Evolutionary conservation across 2,113 vertebrate genomes (phyloP).

Genomic region (Sturnus vulgaris): DNA sequence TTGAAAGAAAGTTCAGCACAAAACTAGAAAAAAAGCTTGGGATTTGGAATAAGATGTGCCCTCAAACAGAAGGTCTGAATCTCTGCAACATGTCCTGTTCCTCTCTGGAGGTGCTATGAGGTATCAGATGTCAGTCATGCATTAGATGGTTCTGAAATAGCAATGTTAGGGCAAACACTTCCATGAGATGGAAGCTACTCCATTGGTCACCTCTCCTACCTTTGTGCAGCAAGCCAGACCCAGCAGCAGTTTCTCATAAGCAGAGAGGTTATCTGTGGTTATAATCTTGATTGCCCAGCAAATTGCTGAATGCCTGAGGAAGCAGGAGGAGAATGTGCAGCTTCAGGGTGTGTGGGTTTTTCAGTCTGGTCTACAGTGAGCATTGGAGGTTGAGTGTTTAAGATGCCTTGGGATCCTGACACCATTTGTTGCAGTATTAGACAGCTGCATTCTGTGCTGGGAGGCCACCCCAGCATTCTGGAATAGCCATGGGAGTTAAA

Average conservation of each 20-base stretch:
- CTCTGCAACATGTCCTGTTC: background rate
- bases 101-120: background rate
- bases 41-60: background rate
- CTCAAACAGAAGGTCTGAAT: background rate
- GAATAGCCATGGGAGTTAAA: background rate
- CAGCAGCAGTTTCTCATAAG: background rate
- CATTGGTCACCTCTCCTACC: background rate
- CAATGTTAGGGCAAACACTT: background rate
- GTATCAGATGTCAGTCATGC: background rate
- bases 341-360: conserved; percentile 10
- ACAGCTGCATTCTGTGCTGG: background rate
- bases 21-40: background rate
- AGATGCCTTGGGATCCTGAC: background rate
- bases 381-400: background rate
- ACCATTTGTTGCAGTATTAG: background rate
- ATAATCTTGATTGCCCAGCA: conserved; percentile 9
- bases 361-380: background rate
- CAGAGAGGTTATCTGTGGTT: conserved; percentile 5
- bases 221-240: background rate
- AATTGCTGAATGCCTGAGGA: background rate
- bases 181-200: background rate
- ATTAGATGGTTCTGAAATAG: background rate
- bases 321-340: conserved; percentile 28
- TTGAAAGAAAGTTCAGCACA: conserved; percentile 1
- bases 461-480: background rate